Base-by-base conservation (phyloP, 1,140 invertebrate species). In the Lepidurus packardi region DNA sequence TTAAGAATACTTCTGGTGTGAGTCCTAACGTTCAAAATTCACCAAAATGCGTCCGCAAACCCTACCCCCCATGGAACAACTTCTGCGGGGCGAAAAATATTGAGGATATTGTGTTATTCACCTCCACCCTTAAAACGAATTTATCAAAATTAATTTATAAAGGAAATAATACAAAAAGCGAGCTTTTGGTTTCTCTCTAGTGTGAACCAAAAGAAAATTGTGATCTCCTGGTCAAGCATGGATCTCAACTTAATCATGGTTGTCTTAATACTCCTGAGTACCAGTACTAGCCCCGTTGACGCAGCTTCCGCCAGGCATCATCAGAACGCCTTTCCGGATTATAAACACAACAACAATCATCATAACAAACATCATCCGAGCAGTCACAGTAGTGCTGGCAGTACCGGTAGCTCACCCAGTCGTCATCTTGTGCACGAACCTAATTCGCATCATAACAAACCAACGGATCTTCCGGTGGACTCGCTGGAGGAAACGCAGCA, bases 151-250 rank as follows among this genome's bases (percentile, higher is more conserved):
- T n/a, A 65, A 65, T 7, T 7, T 7, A 65, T 7, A 13, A 65
- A 65, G 21, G 21, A 65, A n/a, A 65, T 65, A n/a, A 65, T 65
- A 65, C 4, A 65, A 65, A n/a, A 13, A n/a, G 16, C 4, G 16
- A n/a, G 53, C 16, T 65, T 65, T 65, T 65, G 16, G 16, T 65
- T 13, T 65, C 7, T 65, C 4, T 65, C 21, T 11, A 2, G 13
- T n/a, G 53, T 65, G 53, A 65, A 13, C 53, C 53, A 9, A 65
- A 65, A 9, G 16, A 9, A 65, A 65, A 34, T 65, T 65, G 53
- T 65, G 53, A 65, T 65, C 53, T 65, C 53, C 53, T 65, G 53
- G 53, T 65, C 53, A 65, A 65, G 53, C 53, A 65, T 65, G 53
- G 53, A 65, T 65, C 53, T 65, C 53, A 65, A 65, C 53, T 65